Percentiles rank a stretch among this genome's conserved stretches.
Conservation (phyloP, 2,113 vertebrate genomes). For the Cettia cetti region DNA sequence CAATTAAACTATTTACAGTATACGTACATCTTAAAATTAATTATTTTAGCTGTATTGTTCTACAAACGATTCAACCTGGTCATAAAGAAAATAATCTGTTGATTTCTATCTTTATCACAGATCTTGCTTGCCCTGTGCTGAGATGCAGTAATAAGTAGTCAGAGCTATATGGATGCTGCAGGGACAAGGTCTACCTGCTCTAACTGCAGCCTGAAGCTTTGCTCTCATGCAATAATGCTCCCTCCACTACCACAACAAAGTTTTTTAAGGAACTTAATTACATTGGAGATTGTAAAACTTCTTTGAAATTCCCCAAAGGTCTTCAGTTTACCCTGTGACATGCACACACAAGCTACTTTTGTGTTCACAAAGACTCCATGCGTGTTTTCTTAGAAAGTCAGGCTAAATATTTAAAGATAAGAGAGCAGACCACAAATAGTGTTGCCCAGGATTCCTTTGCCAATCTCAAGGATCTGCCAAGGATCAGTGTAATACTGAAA, state of each 20-base stretch:
- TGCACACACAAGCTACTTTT: background rate
- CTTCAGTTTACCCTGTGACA: background rate
- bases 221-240: background rate
- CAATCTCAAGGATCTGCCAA: background rate
- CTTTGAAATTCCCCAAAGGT: background rate
- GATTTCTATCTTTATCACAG: background rate
- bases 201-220: background rate
- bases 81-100: background rate
- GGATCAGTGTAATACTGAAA: background rate
- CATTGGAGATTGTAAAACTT: background rate
- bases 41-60: background rate
- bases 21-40: background rate
- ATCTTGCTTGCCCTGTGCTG: background rate
- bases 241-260: background rate
- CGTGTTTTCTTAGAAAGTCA: background rate
- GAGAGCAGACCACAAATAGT: background rate
- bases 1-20: background rate
- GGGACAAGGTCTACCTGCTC: background rate
- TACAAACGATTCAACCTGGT: background rate
- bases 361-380: background rate
- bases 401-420: background rate
- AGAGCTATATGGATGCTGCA: background rate
- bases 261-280: background rate
- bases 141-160: background rate
- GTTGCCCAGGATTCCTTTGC: background rate